Base-by-base conservation (phyloP, 2,797 vertebrate genomes). In the Oophaga sylvatica region DNA sequence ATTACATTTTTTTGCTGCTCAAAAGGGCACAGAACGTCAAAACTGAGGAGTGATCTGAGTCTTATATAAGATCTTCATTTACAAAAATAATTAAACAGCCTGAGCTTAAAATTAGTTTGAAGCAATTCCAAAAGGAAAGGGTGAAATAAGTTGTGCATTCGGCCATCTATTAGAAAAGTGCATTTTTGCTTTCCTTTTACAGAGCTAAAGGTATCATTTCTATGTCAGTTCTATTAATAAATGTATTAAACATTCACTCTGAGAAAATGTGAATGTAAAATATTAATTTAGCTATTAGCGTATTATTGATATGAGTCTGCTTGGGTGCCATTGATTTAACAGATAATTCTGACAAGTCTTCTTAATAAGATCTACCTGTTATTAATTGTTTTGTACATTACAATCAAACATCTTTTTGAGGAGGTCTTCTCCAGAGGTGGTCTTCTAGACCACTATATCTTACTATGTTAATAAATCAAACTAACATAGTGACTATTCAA, bases 191-290 rank as follows among this genome's bases (percentile, higher is more conserved):
- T 87, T 12, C 20, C 16, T 60, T 35, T 70, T 57, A 60, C 53
- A 62, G 81, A 78, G 35, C 80, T 77, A 79, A 83, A 87, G 87
- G 81, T 87, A 87, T 68, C 12, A 60, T 83, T 78, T 65, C 80
- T 17, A 57, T 78, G 80, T 41, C 81, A 87, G 80, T 65, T 83
- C 80, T 83, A 62, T 79, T 87, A 79, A 83, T 87, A 87, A 87
- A 84, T 26, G 26, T 70, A 53, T 83, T 65, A 78, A 82, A 82
- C 71, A 77, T 87, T 87, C 76, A 83, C 59, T 65, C 26, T 22
- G 41, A 87, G 81, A 83, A 87, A 87, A 83, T 83, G 81, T 78
- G 73, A 83, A 41, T 53, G 70, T 87, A 78, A 87, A 83, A 87
- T 83, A 87, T 87, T 78, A 78, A 87, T 83, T 83, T 60, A 19